Base-by-base conservation (phyloP, 2,888 invertebrate species). In the Parnassius smintheus region DNA sequence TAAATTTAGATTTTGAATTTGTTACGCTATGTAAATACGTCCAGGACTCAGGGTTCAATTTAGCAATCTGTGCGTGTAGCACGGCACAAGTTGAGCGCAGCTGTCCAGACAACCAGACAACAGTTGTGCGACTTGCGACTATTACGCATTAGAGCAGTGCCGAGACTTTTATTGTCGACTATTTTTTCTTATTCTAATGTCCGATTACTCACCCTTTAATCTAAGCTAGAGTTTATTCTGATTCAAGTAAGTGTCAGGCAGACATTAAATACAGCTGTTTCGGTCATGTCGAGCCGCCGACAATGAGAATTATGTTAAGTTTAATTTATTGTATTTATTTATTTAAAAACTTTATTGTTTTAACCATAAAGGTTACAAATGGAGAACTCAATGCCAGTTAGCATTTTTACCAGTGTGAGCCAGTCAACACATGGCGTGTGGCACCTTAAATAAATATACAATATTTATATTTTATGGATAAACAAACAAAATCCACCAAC, bases 21-120 rank as follows among this genome's bases (percentile, higher is more conserved):
- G 58, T 50, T n/a, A 35, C 48, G 46, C 25, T 11, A n/a, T 12
- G 8, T 35, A 44, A 44, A 52, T 76, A 73, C 68, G 66, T 66
- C 61, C 50, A 72, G 68, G 72, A 67, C 67, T 69, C 75, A 76
- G 74, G 75, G 75, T 73, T 77, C 70, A 76, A 66, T 72, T 68
- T 77, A 66, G 72, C 54, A 56, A 59, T 62, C 56, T 56, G 56
- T 61, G 56, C 46, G 46, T 46, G 46, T 12, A 13, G 25, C 59
- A 67, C 68, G 69, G 69, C 62, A 74, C 86, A 85, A 88, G 82
- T 86, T 78, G 85, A 82, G 73, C 87, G 83, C 91, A 91, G 91
- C 91, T 91, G 91, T 85, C 85, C 80, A 69, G 86, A 88, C 86
- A 78, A 80, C 83, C 82, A 88, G 90, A 90, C 91, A 88, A 86